Base-by-base conservation (phyloP, 2,888 invertebrate species). In the Tipula unca region DNA sequence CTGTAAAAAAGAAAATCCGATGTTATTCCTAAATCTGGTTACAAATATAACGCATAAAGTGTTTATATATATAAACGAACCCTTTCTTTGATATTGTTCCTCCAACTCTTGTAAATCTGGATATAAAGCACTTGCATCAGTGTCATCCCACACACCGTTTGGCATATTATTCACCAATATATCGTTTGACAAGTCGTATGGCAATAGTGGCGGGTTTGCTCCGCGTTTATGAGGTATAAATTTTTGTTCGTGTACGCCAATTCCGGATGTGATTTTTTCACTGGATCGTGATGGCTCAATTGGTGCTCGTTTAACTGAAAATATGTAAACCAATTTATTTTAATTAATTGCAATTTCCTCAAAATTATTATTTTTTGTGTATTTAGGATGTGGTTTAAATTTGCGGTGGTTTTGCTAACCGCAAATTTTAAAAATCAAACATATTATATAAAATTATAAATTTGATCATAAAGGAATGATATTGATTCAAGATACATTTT, bases 151-250 rank as follows among this genome's bases (percentile, higher is more conserved):
- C 29, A 90, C 87, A 20, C 90, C 90, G 39, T 87, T 88, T 69
- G 89, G 89, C 6, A 17, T 29, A 14, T 42, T 85, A 54, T 39
- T 54, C n/a, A 42, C 39, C 3, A 85, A 17, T 14, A 48, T 85
- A 29, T 85, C 29, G 25, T 86, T 86, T 20, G 86, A 85, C 42
- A 86, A 87, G 54, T 87, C 87, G 10, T 87, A 87, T 82, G 88
- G 88, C 84, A 87, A 85, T 82, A 88, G 84, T 85, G 87, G 87
- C 32, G 88, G 88, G 86, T 88, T 90, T 39, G 90, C 89, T 86
- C 90, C 90, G 82, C 90, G 89, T 86, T 90, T 90, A 85, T 89
- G 89, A 86, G 89, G 89, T 35, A 89, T 87, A 14, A 89, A 88
- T 48, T 88, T 88, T 85, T 89, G 87, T 42, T 88, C 88, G 29